Evolutionary conservation across 2,797 vertebrate species (phyloP).

Genomic region (Sebastes kiyomatsui): DNA sequence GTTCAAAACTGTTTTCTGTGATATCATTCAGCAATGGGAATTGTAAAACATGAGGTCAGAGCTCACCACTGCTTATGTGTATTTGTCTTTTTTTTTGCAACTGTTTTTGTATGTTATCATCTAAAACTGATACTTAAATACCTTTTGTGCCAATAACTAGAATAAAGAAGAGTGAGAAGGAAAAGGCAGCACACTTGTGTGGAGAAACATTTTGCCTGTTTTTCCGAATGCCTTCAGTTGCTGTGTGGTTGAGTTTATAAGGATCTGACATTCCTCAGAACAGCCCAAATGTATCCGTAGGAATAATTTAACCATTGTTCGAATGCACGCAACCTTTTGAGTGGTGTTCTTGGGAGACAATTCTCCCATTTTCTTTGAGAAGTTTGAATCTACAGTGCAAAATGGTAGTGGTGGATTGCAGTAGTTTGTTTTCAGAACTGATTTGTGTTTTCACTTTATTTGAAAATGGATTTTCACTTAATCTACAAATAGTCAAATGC

Average conservation of each 20-base stretch:
- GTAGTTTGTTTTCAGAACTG: neutral
- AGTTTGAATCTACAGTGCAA: neutral
- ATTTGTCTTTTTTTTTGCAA: neutral
- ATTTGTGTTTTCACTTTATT: conserved; percentile 20
- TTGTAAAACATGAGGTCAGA: conserved; percentile 29
- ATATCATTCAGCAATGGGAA: conserved; percentile 40
- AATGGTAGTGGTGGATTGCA: neutral
- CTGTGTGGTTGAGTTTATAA: conserved; percentile 38
- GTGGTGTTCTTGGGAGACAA: conserved; percentile 2
- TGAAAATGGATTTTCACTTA: neutral
- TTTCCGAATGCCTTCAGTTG: conserved; percentile 37
- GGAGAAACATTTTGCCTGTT: conserved; percentile 4
- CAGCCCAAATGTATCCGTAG: conserved; percentile 45
- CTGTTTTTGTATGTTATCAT: conserved; percentile 10
- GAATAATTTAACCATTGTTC: conserved; percentile 54
- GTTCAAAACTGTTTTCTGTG: conserved; percentile 36
- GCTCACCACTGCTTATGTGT: conserved; percentile 35
- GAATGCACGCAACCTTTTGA: neutral
- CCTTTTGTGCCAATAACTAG: conserved; percentile 60
- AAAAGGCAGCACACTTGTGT: neutral
- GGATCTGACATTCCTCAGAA: conserved; percentile 43
- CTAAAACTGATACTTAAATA: conserved; percentile 49
- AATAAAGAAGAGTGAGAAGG: neutral
- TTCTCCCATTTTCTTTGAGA: conserved; percentile 1
- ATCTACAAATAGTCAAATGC: neutral